Conservation (phyloP, 2,113 vertebrate species). For the Callopanchax toddi region DNA sequence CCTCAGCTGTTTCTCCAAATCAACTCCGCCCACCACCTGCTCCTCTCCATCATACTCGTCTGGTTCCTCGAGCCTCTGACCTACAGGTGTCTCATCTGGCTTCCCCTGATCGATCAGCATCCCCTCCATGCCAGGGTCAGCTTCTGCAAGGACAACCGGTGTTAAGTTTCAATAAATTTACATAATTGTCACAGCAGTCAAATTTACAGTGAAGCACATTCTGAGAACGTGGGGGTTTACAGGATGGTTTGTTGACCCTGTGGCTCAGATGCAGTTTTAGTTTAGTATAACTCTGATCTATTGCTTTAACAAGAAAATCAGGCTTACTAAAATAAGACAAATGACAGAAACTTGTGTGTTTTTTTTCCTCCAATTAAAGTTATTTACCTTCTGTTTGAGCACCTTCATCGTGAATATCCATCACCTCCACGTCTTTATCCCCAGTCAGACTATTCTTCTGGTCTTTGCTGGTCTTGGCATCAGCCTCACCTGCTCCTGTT, state of each 20-base stretch:
- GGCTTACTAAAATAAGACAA: too few relatives aligned
- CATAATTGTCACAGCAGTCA: not conserved
- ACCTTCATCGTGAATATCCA: conserved; percentile 55
- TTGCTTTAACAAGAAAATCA: too few relatives aligned
- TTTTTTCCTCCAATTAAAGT: not conserved
- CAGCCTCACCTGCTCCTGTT: conserved; percentile 1
- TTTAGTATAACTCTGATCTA: not conserved
- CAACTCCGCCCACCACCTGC: conserved; percentile 31
- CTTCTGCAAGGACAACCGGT: conserved; percentile 13
- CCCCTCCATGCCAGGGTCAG: conserved; percentile 53
- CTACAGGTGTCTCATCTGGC: conserved; percentile 14
- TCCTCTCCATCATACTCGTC: conserved; percentile 63
- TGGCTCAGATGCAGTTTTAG: not conserved
- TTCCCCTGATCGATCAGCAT: conserved; percentile 48
- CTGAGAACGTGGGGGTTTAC: too few relatives aligned
- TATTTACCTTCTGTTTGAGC: conserved; percentile 47
- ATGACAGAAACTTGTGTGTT: too few relatives aligned
- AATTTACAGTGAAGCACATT: not conserved
- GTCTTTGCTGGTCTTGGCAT: conserved; percentile 19
- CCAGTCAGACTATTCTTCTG: conserved; percentile 40
- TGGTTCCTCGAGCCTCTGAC: conserved; percentile 36
- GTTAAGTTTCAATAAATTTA: not conserved
- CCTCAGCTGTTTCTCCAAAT: conserved; percentile 46
- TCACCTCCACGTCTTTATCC: conserved; percentile 41
- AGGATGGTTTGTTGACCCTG: too few relatives aligned